phyloP scores from a whole-genome alignment of 2,888 invertebrate species.

The Tetheella fluctuosa region DNA sequence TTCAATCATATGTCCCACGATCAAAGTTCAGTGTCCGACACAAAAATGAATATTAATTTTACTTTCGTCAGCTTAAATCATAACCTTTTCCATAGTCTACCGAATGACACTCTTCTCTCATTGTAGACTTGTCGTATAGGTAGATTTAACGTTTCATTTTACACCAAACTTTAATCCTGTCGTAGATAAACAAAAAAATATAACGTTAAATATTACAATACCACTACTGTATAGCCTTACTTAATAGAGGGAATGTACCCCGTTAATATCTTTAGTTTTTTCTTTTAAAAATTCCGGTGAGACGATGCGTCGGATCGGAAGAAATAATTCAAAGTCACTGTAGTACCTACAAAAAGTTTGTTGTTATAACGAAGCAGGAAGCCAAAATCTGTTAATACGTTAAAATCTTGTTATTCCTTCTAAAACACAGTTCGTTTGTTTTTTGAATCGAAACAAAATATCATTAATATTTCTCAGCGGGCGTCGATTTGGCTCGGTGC shows the following conservation, averaged over 20 bases:
- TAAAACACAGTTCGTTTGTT: conserved; percentile 30
- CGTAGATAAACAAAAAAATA: neutral
- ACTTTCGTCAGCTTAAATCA: conserved; percentile 31
- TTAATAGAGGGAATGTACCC: conserved; percentile 36
- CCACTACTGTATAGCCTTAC: neutral
- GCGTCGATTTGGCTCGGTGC: neutral
- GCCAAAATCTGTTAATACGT: conserved; percentile 28
- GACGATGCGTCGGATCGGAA: conserved; percentile 48
- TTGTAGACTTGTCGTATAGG: neutral
- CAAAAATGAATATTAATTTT: conserved; percentile 47
- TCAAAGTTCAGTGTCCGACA: conserved; percentile 51
- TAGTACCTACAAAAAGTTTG: conserved; percentile 43
- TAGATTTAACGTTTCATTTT: no score
- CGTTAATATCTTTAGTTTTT: conserved; percentile 34
- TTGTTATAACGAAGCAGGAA: conserved; percentile 50
- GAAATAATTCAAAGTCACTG: conserved; percentile 56
- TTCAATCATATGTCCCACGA: conserved; percentile 58
- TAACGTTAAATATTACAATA: neutral
- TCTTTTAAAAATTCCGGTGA: conserved; percentile 38
- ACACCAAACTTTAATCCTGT: neutral
- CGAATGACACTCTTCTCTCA: neutral
- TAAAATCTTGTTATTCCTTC: conserved; percentile 33
- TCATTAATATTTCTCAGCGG: neutral
- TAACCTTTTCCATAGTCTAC: conserved; percentile 11
- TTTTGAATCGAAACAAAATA: conserved; percentile 33